These are phyloP conservation scores for Linyphia triangularis DNA, from an alignment of 2,888 invertebrate genomes.

Conservation along the genomic window DNA sequence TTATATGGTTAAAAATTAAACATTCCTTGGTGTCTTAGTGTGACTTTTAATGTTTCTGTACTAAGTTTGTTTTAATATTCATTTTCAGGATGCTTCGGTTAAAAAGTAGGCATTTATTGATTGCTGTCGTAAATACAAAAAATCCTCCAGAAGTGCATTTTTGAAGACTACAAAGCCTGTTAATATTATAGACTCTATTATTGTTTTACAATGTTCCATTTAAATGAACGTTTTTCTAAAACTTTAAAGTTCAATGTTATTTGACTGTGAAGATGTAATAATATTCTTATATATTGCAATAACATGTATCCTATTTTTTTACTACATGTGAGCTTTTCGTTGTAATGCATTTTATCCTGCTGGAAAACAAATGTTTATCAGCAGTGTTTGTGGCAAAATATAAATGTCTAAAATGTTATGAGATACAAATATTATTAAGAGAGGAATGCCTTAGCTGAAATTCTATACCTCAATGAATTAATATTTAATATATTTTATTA, in stretches of 20 bases:
- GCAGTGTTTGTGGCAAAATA: neutral
- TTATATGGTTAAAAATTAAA: too few relatives aligned
- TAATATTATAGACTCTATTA: slow-evolving; percentile 55
- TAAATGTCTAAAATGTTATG: slow-evolving; percentile 8
- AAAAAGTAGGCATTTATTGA: slow-evolving; percentile 67
- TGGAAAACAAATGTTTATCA: neutral
- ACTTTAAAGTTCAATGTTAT: slow-evolving; percentile 53
- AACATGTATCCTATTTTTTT: slow-evolving; percentile 65
- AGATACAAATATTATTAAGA: neutral
- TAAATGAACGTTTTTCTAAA: slow-evolving; percentile 46
- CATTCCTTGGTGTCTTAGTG: too few relatives aligned
- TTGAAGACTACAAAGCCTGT: slow-evolving; percentile 47
- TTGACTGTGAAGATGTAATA: slow-evolving; percentile 51
- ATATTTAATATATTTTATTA: neutral
- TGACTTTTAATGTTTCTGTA: neutral
- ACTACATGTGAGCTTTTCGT: slow-evolving; percentile 27
- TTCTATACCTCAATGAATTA: neutral
- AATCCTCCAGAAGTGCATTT: slow-evolving; percentile 63
- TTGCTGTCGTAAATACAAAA: slow-evolving; percentile 8
- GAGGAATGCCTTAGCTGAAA: neutral
- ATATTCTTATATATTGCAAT: slow-evolving; percentile 70
- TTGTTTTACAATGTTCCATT: slow-evolving; percentile 67
- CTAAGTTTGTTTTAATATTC: neutral
- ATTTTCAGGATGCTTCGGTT: slow-evolving; percentile 75
- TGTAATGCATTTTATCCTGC: slow-evolving; percentile 24